Conservation (phyloP, 2,113 vertebrate species). For the Setophaga coronata region DNA sequence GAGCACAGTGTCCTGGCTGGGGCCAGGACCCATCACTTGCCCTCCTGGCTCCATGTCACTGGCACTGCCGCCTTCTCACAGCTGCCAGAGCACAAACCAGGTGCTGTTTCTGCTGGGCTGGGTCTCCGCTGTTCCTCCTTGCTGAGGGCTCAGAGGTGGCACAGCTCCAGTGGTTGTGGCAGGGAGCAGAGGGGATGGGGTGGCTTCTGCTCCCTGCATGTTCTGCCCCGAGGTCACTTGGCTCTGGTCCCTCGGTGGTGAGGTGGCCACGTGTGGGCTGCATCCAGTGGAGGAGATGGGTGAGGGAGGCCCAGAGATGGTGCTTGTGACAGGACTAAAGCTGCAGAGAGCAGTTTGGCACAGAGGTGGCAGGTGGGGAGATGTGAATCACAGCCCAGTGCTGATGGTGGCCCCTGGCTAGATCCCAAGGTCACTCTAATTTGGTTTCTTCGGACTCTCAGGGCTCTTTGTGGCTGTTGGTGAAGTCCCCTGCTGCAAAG, state of each 20-base stretch:
- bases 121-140: neutral
- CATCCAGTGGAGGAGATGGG: fast-evolving
- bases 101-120: neutral
- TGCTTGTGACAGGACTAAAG: neutral
- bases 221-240: neutral
- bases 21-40: fast-evolving
- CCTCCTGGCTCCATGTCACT: neutral
- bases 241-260: neutral
- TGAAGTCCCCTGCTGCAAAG: neutral
- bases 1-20: fast-evolving
- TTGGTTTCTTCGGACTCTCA: conserved; percentile 1
- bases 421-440: neutral
- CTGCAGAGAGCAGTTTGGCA: neutral
- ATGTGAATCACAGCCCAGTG: neutral
- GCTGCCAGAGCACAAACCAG: neutral
- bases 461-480: neutral
- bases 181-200: neutral
- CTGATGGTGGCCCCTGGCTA: neutral
- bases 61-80: fast-evolving
- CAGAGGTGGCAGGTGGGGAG: neutral
- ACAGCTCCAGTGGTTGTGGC: fast-evolving
- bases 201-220: fast-evolving
- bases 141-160: fast-evolving
- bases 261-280: fast-evolving
- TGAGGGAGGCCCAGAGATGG: fast-evolving